These are phyloP conservation scores for Mixornis gularis DNA, from an alignment of 2,113 vertebrate genomes.

Conservation along the genomic window DNA sequence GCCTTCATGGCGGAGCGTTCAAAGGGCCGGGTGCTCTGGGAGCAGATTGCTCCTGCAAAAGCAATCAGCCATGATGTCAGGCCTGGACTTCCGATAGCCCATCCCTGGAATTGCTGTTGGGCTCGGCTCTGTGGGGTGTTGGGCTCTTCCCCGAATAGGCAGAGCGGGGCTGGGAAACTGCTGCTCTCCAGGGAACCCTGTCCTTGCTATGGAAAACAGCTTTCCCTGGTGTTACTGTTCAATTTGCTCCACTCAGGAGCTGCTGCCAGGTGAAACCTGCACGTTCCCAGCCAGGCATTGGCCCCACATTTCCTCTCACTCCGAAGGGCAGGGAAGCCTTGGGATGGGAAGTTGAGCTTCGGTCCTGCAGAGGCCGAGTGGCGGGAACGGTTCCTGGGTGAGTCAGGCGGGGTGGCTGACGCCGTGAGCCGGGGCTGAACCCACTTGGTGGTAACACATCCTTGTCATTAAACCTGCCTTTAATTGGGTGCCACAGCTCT, in stretches of 20 bases:
- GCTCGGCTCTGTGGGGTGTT: neutral
- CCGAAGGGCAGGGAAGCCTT: neutral
- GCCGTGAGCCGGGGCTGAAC: neutral
- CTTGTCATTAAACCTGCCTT: neutral
- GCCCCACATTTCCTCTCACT: accelerated
- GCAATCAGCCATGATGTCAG: slow-evolving; percentile 11
- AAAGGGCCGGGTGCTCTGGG: neutral
- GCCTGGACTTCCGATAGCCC: neutral
- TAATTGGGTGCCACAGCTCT: neutral
- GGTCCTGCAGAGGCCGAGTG: neutral
- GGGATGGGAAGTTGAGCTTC: neutral
- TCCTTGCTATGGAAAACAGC: accelerated
- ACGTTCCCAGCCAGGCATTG: accelerated
- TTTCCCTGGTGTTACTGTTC: neutral
- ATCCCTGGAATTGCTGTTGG: neutral
- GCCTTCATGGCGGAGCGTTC: neutral
- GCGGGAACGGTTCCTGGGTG: neutral
- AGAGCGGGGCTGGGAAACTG: neutral
- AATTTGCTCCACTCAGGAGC: accelerated
- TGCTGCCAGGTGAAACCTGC: neutral
- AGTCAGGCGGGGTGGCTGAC: neutral
- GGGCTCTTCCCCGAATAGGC: neutral
- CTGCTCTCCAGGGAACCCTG: neutral
- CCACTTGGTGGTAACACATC: neutral
- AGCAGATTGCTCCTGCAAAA: slow-evolving; percentile 6